Conservation (phyloP, 2,113 vertebrate species). For the Trematocara marginatum region DNA sequence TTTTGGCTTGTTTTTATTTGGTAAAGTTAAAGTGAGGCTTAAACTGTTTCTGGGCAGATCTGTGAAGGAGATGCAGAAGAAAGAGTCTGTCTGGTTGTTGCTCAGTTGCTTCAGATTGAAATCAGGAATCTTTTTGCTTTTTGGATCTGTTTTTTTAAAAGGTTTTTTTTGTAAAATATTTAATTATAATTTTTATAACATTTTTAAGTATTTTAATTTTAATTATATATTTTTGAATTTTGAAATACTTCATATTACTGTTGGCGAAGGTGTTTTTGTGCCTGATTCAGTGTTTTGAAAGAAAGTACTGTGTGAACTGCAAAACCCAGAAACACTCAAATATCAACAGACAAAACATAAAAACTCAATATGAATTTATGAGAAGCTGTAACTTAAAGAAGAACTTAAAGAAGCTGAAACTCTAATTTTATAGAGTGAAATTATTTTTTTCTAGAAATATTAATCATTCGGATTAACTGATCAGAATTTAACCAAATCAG, state of each 20-base stretch:
- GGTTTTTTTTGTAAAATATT: background rate
- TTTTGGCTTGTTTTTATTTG: background rate
- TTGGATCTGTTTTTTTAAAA: background rate
- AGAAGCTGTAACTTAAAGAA: background rate
- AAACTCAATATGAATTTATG: background rate
- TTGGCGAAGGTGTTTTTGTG: background rate
- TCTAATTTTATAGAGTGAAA: background rate
- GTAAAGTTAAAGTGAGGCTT: background rate
- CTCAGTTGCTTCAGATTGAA: background rate
- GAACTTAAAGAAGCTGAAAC: too few relatives aligned
- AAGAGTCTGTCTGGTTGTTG: background rate
- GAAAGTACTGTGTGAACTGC: background rate
- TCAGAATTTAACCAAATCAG: background rate
- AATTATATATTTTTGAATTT: background rate
- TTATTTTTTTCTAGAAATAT: background rate
- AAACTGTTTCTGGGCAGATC: background rate
- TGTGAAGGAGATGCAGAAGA: background rate
- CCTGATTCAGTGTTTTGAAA: background rate
- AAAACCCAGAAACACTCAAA: background rate
- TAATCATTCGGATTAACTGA: background rate
- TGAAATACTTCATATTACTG: background rate
- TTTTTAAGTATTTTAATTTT: background rate
- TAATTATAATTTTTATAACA: background rate
- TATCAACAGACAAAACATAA: background rate
- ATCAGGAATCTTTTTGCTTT: background rate